Percentiles rank a stretch among this genome's conserved stretches.
Conservation (phyloP, 1,140 invertebrate species). For the Drosophila littoralis region DNA sequence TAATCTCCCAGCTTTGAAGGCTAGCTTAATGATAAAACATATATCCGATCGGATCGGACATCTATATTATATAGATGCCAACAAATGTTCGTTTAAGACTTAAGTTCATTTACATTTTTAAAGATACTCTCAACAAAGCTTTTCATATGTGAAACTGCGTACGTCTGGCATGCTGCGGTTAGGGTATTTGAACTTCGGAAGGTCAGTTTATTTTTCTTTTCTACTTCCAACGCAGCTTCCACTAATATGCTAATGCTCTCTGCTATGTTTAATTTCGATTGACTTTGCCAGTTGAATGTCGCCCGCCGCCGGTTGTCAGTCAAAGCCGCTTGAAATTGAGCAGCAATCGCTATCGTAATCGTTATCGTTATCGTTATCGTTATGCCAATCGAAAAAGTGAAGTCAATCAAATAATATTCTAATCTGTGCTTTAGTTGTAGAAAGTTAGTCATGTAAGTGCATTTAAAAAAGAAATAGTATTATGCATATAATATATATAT, state of each 20-base stretch:
- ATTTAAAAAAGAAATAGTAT: too few relatives aligned
- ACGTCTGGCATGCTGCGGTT: neutral
- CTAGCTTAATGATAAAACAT: too few relatives aligned
- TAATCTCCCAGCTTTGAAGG: too few relatives aligned
- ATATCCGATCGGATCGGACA: too few relatives aligned
- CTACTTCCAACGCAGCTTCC: neutral
- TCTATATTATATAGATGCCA: too few relatives aligned
- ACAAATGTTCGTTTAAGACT: too few relatives aligned
- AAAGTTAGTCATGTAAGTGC: neutral
- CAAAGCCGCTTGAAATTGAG: conserved; percentile 37
- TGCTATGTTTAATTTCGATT: conserved; percentile 3
- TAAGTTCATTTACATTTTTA: too few relatives aligned
- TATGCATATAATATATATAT: neutral
- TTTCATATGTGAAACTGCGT: too few relatives aligned
- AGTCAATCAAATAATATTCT: neutral
- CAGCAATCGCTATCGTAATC: conserved; percentile 17
- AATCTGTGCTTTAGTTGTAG: too few relatives aligned
- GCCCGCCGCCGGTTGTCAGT: conserved; percentile 42
- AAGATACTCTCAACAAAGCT: too few relatives aligned
- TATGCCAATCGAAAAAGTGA: neutral
- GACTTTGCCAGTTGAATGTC: conserved; percentile 40
- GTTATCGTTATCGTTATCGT: conserved; percentile 3
- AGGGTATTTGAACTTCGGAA: conserved; percentile 4
- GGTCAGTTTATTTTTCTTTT: neutral
- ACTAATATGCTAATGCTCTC: conserved; percentile 33